These are phyloP conservation scores for Zosterops hypoxanthus DNA, from an alignment of 2,113 vertebrate species.

Conservation along the genomic window DNA sequence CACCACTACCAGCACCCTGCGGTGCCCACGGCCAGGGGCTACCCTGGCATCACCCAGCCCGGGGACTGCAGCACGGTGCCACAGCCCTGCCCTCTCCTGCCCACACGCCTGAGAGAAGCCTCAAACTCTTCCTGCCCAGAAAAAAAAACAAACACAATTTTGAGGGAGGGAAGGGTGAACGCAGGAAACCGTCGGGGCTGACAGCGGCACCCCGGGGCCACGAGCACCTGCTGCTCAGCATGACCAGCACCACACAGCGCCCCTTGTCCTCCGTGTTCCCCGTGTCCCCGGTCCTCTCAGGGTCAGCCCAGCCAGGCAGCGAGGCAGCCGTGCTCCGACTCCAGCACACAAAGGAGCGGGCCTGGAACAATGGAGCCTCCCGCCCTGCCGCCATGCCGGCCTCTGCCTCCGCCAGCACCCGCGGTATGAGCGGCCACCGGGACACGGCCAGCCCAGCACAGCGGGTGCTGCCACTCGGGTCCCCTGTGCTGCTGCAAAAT, in stretches of 20 bases:
- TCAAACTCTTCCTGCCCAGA: background rate
- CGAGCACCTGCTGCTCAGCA: background rate
- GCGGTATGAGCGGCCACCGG: background rate
- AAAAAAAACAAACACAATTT: background rate
- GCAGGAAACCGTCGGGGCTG: background rate
- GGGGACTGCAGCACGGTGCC: background rate
- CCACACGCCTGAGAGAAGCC: background rate
- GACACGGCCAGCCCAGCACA: background rate
- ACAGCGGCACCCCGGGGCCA: background rate
- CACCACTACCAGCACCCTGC: background rate
- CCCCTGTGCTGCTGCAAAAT: accelerated
- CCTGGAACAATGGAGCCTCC: constrained; percentile 52
- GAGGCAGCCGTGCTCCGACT: background rate
- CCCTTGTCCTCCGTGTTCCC: background rate
- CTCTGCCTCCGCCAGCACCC: background rate
- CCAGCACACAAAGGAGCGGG: constrained; percentile 33
- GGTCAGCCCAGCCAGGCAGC: background rate
- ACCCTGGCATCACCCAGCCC: background rate
- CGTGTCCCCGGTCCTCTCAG: background rate
- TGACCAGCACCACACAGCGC: accelerated
- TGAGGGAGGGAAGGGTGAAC: background rate
- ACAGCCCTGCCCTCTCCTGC: background rate
- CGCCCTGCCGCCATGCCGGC: constrained; percentile 6
- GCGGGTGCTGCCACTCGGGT: accelerated
- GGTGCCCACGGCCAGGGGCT: background rate